A percentile compares a stretch with the other conserved stretches of the same genome.
Evolutionary conservation across 2,113 vertebrate species (phyloP).

Genomic region (Furnarius figulus): DNA sequence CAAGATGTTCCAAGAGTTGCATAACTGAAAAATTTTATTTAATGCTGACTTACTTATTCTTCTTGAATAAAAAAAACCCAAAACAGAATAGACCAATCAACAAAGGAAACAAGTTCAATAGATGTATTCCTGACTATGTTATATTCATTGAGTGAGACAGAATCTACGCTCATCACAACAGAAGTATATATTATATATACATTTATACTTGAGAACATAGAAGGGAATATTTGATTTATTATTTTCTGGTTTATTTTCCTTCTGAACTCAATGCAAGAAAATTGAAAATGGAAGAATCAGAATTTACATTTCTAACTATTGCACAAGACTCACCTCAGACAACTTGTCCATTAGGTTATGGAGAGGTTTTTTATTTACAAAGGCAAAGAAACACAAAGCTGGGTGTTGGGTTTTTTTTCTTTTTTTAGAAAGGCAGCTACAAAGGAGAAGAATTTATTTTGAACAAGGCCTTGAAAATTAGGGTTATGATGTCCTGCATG

Average conservation of each 20-base stretch:
- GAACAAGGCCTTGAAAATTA: not conserved
- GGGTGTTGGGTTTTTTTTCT: no score
- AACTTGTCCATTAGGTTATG: not conserved
- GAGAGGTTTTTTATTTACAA: not conserved
- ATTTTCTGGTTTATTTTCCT: not conserved
- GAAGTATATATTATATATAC: accelerated
- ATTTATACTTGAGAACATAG: not conserved
- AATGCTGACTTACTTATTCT: not conserved
- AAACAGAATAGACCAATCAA: not conserved
- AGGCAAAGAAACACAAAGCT: not conserved
- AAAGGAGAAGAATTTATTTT: not conserved
- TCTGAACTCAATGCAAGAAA: not conserved
- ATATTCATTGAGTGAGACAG: not conserved
- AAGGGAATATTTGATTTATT: not conserved
- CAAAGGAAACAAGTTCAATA: not conserved
- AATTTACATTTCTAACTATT: not conserved
- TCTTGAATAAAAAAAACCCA: no score
- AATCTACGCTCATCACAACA: not conserved
- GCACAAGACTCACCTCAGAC: not conserved
- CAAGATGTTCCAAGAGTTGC: not conserved
- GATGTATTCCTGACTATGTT: not conserved
- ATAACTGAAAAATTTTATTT: not conserved
- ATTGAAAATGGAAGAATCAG: not conserved
- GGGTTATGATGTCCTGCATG: not conserved
- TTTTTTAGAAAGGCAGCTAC: not conserved